Evolutionary conservation across 2,113 vertebrate genomes (phyloP).

Genomic region (Sus scrofa): DNA sequence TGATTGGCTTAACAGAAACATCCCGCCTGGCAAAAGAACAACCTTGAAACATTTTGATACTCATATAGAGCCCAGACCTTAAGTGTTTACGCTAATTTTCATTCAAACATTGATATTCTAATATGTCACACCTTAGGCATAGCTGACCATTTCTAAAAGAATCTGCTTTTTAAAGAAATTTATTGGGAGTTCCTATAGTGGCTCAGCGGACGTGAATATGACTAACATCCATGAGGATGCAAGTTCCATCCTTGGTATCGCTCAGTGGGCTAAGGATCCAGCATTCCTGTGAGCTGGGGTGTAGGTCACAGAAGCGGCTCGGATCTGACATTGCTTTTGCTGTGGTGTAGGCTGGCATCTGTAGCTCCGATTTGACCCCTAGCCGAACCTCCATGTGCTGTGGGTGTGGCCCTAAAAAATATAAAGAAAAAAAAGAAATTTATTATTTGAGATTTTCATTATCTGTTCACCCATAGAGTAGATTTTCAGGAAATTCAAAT

Average conservation of each 20-base stretch:
- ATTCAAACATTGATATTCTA: not conserved
- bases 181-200: too few species aligned
- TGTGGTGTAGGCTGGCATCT: too few species aligned
- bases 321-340: too few species aligned
- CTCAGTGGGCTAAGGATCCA: too few species aligned
- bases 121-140: not conserved
- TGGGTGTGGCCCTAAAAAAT: too few species aligned
- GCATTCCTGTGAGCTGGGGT: too few species aligned
- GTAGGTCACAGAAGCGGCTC: too few species aligned
- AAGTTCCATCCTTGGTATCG: too few species aligned
- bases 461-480: not conserved
- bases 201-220: too few species aligned
- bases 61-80: not conserved
- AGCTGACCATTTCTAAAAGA: not conserved
- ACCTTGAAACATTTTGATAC: not conserved
- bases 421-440: not conserved
- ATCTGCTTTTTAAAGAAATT: not conserved
- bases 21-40: not conserved
- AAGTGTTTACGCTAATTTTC: not conserved
- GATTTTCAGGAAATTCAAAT: constrained; percentile 38
- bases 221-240: too few species aligned
- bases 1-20: not conserved
- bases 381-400: too few species aligned
- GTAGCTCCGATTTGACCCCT: too few species aligned
- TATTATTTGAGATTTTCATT: not conserved